These are phyloP conservation scores for Recurvirostra avosetta DNA, from an alignment of 2,113 vertebrate species.

Conservation along the genomic window DNA sequence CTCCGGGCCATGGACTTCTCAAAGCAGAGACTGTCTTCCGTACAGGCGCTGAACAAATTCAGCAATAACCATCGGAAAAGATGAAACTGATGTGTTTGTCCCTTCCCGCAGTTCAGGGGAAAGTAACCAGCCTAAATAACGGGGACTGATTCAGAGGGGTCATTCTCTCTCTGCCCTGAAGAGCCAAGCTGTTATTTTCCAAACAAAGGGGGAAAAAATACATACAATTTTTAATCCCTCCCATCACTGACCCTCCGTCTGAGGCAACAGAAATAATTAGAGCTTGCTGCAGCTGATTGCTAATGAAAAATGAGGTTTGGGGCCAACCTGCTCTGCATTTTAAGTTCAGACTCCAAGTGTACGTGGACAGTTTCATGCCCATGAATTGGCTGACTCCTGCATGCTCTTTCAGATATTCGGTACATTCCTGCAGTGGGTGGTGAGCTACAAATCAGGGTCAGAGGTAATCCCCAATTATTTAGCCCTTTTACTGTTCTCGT, in stretches of 20 bases:
- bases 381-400: background rate
- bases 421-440: conserved; percentile 58
- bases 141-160: background rate
- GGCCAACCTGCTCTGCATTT: background rate
- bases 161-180: background rate
- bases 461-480: conserved; percentile 66
- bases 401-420: conserved; percentile 18
- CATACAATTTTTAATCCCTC: background rate
- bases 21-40: background rate
- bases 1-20: background rate
- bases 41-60: background rate
- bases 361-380: conserved; percentile 10
- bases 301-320: conserved; percentile 15
- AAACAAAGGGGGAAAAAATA: background rate
- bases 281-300: background rate
- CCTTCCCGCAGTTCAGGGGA: background rate
- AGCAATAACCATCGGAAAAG: background rate
- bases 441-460: conserved; percentile 51
- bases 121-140: background rate
- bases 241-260: background rate
- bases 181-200: background rate
- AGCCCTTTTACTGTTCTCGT: conserved; percentile 43
- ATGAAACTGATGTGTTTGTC: background rate
- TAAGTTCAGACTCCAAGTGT: background rate
- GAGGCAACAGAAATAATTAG: background rate